Evolutionary conservation across 2,888 invertebrate species (phyloP), one percentile per base, ranked within the genome.

Genomic region (Heliconius charithonia): DNA sequence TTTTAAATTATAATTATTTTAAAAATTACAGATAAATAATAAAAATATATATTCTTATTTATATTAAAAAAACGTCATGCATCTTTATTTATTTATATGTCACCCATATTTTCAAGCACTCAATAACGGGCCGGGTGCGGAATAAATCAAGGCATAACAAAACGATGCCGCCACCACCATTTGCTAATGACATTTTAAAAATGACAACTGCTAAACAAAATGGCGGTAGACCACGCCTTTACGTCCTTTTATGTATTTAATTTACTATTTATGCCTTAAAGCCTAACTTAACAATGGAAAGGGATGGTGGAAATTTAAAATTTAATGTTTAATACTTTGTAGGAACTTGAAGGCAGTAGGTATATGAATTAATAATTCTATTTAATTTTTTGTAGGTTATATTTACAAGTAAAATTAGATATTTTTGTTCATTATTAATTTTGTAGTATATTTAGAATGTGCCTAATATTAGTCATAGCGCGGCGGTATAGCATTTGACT

Each of bases 151-250:
- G 67, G 72, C 77, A 65, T 62, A 77, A 77, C 72, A 72, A 72
- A 77, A 77, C 77, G 65, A 59, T 9, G 59, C 73, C 67, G 19
- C 72, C 51, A 72, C 80, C 80, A 65, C 62, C 81, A 79, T 74
- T 84, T 87, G 87, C 85, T 87, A 87, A 88, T 87, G 88, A 87
- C 87, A 84, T 86, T 85, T 87, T 87, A 84, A 83, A 88, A 89
- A 89, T 85, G 86, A 84, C 86, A 84, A 84, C 85, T 83, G 84
- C 84, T 83, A 85, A 85, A 83, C 83, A 83, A 85, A 84, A 85
- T 84, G 79, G 82, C 81, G 78, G 66, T 51, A 25, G 22, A 72
- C 70, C 79, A 81, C 81, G 81, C 81, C 78, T 74, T 62, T 77
- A 66, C 29, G 74, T 41, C 67, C 76, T 80, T 73, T 76, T 78